Evolutionary conservation across 2,888 invertebrate genomes (phyloP).

Genomic region (Polylopha cassiicola): DNA sequence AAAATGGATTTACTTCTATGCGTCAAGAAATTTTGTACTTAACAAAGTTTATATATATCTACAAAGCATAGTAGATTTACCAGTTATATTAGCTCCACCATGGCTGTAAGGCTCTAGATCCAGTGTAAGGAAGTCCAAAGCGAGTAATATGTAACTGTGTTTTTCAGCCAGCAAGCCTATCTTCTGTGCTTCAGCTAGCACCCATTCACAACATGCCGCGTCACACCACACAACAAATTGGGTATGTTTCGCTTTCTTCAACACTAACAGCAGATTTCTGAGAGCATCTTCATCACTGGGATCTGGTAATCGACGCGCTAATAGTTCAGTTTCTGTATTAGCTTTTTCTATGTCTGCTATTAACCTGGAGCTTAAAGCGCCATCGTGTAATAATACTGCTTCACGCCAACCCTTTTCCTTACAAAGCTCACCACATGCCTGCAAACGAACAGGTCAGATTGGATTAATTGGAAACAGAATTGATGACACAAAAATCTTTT

Average conservation of each 20-base stretch:
- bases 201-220: slow-evolving; percentile 8
- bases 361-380: slow-evolving; percentile 1
- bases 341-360: slow-evolving; percentile 1
- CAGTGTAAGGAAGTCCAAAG: slow-evolving; percentile 12
- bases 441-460: too few relatives aligned
- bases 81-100: slow-evolving; percentile 16
- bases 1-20: too few relatives aligned
- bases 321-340: neutral
- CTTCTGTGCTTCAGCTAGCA: slow-evolving; percentile 9
- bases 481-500: too few relatives aligned
- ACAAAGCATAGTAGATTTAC: neutral
- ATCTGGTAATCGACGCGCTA: slow-evolving; percentile 11
- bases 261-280: slow-evolving; percentile 9
- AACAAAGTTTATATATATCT: neutral
- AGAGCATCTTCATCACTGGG: slow-evolving; percentile 5
- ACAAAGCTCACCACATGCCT: slow-evolving; percentile 12
- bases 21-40: too few relatives aligned
- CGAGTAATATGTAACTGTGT: slow-evolving; percentile 14
- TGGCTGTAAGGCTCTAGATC: slow-evolving; percentile 18
- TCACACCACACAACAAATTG: slow-evolving; percentile 18
- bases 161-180: slow-evolving; percentile 12
- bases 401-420: slow-evolving; percentile 5
- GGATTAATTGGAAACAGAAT: too few relatives aligned
- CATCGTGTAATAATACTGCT: slow-evolving; percentile 12
- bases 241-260: slow-evolving; percentile 16